Evolutionary conservation across 1,140 invertebrate species (phyloP).

Genomic region (Drosophila suzukii): DNA sequence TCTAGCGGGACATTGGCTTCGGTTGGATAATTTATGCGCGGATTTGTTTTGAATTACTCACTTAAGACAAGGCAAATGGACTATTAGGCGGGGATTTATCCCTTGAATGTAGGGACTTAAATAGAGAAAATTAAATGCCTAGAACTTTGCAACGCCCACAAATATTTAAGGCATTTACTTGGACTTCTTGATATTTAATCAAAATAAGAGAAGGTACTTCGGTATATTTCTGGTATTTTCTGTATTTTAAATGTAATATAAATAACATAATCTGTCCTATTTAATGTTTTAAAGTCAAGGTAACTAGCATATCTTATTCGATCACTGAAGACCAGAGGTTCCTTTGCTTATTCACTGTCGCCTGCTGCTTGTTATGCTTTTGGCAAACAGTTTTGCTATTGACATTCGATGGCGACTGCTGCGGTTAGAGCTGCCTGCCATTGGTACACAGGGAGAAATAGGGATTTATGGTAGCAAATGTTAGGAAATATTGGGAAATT

Average conservation of each 20-base stretch:
- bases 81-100: not conserved
- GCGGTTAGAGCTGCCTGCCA: conserved; percentile 25
- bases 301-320: conserved; percentile 12
- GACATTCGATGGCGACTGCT: conserved; percentile 64
- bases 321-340: conserved; percentile 5
- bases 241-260: not conserved
- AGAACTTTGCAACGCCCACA: too few species aligned
- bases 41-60: conserved; percentile 57
- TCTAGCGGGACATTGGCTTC: conserved; percentile 54
- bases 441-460: not conserved
- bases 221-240: not conserved
- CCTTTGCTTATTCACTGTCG: conserved; percentile 26
- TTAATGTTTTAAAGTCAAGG: not conserved
- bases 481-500: too few species aligned
- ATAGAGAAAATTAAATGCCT: not conserved
- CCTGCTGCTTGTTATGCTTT: conserved; percentile 54
- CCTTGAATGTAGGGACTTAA: not conserved
- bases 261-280: not conserved
- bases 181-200: too few species aligned
- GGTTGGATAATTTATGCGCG: conserved; percentile 65
- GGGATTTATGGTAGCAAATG: not conserved
- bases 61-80: conserved; percentile 6
- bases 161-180: too few species aligned
- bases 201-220: too few species aligned
- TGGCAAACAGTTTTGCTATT: conserved; percentile 75